Percentiles rank a stretch among this genome's conserved stretches.
phyloP scores from a whole-genome alignment of 2,888 invertebrate species.

The Sphaeridia pumilis region DNA sequence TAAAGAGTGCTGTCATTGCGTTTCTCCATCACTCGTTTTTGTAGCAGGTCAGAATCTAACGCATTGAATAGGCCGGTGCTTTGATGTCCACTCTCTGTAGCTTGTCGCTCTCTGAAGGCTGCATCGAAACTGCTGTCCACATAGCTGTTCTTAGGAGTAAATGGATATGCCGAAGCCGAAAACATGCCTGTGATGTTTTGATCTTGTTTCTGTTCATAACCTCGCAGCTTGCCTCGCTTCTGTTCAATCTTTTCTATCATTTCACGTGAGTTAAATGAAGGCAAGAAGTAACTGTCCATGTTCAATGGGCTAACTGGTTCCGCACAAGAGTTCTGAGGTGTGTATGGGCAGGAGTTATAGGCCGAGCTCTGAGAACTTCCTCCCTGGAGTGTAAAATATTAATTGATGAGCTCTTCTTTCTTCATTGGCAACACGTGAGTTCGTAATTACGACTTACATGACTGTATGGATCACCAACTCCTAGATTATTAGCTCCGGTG shows the following conservation, averaged over 20 bases:
- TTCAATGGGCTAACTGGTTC: slow-evolving; percentile 36
- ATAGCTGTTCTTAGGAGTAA: slow-evolving; percentile 41
- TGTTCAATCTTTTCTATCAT: slow-evolving; percentile 42
- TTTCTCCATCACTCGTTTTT: slow-evolving; percentile 30
- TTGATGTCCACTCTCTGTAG: slow-evolving; percentile 1
- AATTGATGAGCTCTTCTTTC: neutral
- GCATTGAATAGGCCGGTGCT: slow-evolving; percentile 23
- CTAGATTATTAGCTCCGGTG: slow-evolving; percentile 28
- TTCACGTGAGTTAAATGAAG: slow-evolving; percentile 42
- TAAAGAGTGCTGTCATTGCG: slow-evolving; percentile 15
- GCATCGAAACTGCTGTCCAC: slow-evolving; percentile 37
- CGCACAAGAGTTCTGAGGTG: slow-evolving; percentile 40
- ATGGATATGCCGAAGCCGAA: slow-evolving; percentile 37
- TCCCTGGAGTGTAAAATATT: slow-evolving; percentile 18
- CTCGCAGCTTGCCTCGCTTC: slow-evolving; percentile 39
- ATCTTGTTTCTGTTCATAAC: slow-evolving; percentile 35
- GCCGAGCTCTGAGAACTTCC: slow-evolving; percentile 37
- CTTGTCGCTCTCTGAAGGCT: slow-evolving; percentile 19
- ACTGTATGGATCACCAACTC: slow-evolving; percentile 34
- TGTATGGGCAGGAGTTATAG: slow-evolving; percentile 38
- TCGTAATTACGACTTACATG: slow-evolving; percentile 19
- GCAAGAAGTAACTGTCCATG: slow-evolving; percentile 37
- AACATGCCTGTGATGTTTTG: slow-evolving; percentile 34
- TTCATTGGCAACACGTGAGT: too few species aligned
- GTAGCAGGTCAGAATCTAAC: slow-evolving; percentile 32